Conservation (phyloP, 2,888 invertebrate species). For the Cistogaster globosa region DNA sequence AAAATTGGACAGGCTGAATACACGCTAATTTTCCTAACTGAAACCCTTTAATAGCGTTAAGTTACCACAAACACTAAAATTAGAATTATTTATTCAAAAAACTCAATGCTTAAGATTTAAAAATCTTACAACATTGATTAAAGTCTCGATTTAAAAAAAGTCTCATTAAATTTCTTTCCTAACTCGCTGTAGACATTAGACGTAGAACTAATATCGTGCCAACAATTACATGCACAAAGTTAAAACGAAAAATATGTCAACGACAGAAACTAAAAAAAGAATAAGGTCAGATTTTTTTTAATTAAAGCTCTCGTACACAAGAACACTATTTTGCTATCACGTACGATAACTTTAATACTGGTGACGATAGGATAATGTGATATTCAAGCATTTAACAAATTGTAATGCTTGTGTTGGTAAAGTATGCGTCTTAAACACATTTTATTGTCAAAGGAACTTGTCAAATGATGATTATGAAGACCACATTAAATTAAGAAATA, state of each 20-base stretch:
- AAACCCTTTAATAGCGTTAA: too few relatives aligned
- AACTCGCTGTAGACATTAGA: background rate
- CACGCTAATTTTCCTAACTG: too few relatives aligned
- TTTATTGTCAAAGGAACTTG: conserved; percentile 40
- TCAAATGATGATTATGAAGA: conserved; percentile 24
- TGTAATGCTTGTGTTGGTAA: conserved; percentile 22
- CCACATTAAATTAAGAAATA: conserved; percentile 2
- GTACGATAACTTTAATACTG: background rate
- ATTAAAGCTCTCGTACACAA: background rate
- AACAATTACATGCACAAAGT: background rate
- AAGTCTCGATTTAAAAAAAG: too few relatives aligned
- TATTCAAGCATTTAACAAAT: conserved; percentile 16
- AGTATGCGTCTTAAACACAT: background rate
- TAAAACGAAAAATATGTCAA: background rate
- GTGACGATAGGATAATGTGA: background rate
- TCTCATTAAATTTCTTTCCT: too few relatives aligned
- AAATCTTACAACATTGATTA: too few relatives aligned
- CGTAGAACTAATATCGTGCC: background rate
- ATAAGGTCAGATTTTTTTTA: conserved; percentile 39
- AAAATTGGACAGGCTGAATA: too few relatives aligned
- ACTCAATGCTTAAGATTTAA: too few relatives aligned
- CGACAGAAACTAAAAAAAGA: conserved; percentile 2
- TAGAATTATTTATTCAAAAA: too few relatives aligned
- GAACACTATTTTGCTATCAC: background rate
- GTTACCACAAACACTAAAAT: too few relatives aligned